phyloP scores from a whole-genome alignment of 2,888 invertebrate species.

The Platycheirus albimanus region DNA sequence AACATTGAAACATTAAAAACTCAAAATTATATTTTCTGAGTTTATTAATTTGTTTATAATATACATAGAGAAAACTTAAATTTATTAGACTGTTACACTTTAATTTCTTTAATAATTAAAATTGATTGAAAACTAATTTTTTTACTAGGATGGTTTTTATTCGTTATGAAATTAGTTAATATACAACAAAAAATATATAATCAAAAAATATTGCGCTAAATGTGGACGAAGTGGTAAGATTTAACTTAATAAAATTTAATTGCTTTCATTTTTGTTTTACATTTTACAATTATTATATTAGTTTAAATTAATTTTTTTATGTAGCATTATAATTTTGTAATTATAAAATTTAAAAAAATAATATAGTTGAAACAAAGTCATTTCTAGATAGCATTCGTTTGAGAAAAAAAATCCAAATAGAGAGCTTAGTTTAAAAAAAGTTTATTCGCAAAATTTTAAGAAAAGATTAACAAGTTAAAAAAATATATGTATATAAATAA shows the following conservation, averaged over 20 bases:
- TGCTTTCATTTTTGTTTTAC: slow-evolving; percentile 40
- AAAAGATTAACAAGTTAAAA: too few species aligned
- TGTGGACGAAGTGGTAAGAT: slow-evolving; percentile 59
- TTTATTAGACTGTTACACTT: too few species aligned
- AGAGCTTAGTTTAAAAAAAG: too few species aligned
- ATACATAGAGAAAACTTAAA: slow-evolving; percentile 23
- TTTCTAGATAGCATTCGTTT: too few species aligned
- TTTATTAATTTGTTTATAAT: neutral
- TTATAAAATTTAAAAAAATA: too few species aligned
- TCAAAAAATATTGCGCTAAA: slow-evolving; percentile 54
- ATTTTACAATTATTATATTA: slow-evolving; percentile 10
- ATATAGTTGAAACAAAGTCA: too few species aligned
- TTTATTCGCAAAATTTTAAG: too few species aligned
- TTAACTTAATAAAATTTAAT: slow-evolving; percentile 25
- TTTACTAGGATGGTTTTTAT: too few species aligned
- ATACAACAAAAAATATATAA: slow-evolving; percentile 2
- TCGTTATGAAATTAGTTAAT: neutral
- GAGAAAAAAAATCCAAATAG: too few species aligned
- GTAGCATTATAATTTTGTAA: too few species aligned
- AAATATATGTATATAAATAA: too few species aligned
- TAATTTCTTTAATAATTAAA: neutral
- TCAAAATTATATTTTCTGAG: neutral
- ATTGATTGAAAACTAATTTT: slow-evolving; percentile 10
- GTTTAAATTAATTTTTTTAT: neutral
- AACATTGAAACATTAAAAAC: too few species aligned